Base-by-base conservation (phyloP, 2,888 invertebrate species). In the Ypsolopha sequella region DNA sequence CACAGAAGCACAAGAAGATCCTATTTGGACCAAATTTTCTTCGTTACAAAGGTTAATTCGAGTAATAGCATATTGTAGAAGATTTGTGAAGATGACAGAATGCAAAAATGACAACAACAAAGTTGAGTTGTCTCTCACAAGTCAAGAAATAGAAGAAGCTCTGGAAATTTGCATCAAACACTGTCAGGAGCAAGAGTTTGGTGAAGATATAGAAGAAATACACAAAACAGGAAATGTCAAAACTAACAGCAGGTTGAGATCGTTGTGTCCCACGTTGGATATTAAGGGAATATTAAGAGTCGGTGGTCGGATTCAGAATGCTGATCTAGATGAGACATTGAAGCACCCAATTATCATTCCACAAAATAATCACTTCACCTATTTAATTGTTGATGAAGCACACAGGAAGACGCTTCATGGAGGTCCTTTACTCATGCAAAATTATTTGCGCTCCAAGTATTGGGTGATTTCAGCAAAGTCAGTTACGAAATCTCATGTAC, bases 301-400 rank as follows among this genome's bases (percentile, higher is more conserved):
- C 7, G 24, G 33, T 6, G 45, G 45, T 6, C 6, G 33, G 24
- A 6, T 45, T 7, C 8, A 14, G 7, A 14, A 45, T 7, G 14
- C 45, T 6, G 6, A 14, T 6, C 9, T 45, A 4, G 45, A 14
- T 35, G 13, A 41, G 6, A 8, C 44, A 6, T 36, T n/a, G 13
- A 51, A 51, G 33, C 51, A 51, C 24, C 51, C 51, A 7, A 45
- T 51, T 34, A 46, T 47, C 14, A 9, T 51, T 13, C 47, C 51
- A 9, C 13, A 46, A 7, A 13, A 47, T 13, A 38, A 13, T 2
- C 51, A 51, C 34, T 24, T 46, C 9, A 41, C 47, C 2, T 9
- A 46, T 33, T 45, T 51, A 10, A 6, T 51, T 11, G 33, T 51
- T 24, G 45, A 34, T 38, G 51, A 51, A 6, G 51, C 51, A 6